Percentiles rank a stretch among this genome's conserved stretches.
phyloP scores from a whole-genome alignment of 2,113 vertebrate species.

The Boleophthalmus pectinirostris region DNA sequence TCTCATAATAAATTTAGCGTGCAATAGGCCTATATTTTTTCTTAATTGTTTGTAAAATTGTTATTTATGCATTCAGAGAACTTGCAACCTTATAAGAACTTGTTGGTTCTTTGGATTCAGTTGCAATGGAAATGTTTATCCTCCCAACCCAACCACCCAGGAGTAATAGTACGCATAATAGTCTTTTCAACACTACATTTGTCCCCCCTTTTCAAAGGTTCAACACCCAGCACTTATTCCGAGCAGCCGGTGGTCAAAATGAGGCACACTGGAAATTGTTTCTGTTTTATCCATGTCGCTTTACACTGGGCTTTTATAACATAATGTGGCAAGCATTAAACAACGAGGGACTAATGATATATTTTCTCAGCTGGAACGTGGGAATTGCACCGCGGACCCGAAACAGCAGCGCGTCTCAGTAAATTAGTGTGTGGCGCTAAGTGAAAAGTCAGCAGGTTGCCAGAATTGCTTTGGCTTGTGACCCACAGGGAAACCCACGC shows the following conservation, averaged over 20 bases:
- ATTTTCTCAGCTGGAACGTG: slow-evolving; percentile 81
- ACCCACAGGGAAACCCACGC: slow-evolving; percentile 55
- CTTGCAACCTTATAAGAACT: slow-evolving; percentile 50
- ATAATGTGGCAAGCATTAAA: slow-evolving; percentile 80
- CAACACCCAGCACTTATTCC: slow-evolving; percentile 63
- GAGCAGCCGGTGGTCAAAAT: slow-evolving; percentile 59
- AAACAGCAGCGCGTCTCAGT: slow-evolving; percentile 76
- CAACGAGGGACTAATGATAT: slow-evolving; percentile 78
- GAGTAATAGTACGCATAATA: slow-evolving; percentile 68
- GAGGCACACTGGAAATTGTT: slow-evolving; percentile 67
- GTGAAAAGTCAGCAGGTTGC: slow-evolving; percentile 69
- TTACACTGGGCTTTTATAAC: slow-evolving; percentile 77
- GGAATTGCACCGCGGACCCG: slow-evolving; percentile 64
- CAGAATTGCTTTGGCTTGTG: slow-evolving; percentile 53
- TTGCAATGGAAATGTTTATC: slow-evolving; percentile 71
- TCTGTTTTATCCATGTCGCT: slow-evolving; percentile 69
- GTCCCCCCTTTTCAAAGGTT: slow-evolving; percentile 54
- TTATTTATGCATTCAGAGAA: slow-evolving; percentile 27
- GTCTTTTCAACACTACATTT: slow-evolving; percentile 58
- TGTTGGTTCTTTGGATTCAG: slow-evolving; percentile 57
- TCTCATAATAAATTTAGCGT: neutral
- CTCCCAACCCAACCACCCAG: slow-evolving; percentile 65
- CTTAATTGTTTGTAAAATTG: neutral
- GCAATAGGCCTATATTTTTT: neutral
- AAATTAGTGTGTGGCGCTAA: slow-evolving; percentile 74